A percentile compares a stretch with the other conserved stretches of the same genome.
Conservation (phyloP, 2,797 vertebrate species). For the Siniperca scherzeri region DNA sequence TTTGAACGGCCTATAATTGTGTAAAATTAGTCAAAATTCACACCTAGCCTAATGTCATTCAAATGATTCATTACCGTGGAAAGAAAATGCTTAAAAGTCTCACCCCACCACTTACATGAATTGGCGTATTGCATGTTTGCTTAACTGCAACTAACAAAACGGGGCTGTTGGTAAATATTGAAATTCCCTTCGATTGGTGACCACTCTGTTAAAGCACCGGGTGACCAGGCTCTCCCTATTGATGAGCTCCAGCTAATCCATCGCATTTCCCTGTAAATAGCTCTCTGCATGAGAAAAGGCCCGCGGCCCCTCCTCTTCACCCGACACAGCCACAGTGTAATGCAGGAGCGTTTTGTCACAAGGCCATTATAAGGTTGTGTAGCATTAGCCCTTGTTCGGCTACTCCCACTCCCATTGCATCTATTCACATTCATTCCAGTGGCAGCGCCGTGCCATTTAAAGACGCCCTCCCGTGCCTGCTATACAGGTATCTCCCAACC, state of each 20-base stretch:
- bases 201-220: slow-evolving; percentile 79
- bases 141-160: slow-evolving; percentile 83
- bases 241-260: slow-evolving; percentile 83
- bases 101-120: slow-evolving; percentile 50
- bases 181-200: slow-evolving; percentile 79
- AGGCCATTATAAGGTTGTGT: slow-evolving; percentile 59
- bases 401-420: slow-evolving; percentile 51
- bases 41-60: slow-evolving; percentile 67
- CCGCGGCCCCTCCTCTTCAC: slow-evolving; percentile 38
- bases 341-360: slow-evolving; percentile 60
- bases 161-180: slow-evolving; percentile 85
- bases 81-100: slow-evolving; percentile 43
- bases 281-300: slow-evolving; percentile 85
- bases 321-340: slow-evolving; percentile 35
- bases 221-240: slow-evolving; percentile 77
- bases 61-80: slow-evolving; percentile 40
- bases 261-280: slow-evolving; percentile 88
- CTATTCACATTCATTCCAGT: slow-evolving; percentile 54
- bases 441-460: slow-evolving; percentile 3
- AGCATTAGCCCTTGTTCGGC: slow-evolving; percentile 58
- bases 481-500: slow-evolving; percentile 32
- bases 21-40: slow-evolving; percentile 66
- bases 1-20: slow-evolving; percentile 17
- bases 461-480: slow-evolving; percentile 3
- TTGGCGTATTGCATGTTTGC: slow-evolving; percentile 78